phyloP scores from a whole-genome alignment of 2,888 invertebrate genomes.

The Panzeria rudis region DNA sequence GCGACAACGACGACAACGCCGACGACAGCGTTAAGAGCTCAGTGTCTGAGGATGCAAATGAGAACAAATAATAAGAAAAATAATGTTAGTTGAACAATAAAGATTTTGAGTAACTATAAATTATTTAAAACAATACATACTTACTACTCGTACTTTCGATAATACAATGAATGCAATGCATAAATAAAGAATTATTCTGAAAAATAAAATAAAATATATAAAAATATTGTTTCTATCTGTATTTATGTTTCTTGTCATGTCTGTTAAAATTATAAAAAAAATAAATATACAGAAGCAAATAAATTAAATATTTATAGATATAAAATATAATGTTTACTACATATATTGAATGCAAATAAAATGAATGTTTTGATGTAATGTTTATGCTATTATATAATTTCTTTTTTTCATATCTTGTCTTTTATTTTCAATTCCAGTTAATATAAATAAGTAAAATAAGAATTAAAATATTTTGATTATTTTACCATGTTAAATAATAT shows the following conservation, averaged over 20 bases:
- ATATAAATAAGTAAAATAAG: not conserved
- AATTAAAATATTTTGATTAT: not conserved
- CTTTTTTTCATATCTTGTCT: not conserved
- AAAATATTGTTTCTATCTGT: slow-evolving; percentile 5
- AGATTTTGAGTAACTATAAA: slow-evolving; percentile 40
- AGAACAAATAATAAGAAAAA: slow-evolving; percentile 58
- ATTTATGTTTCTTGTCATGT: slow-evolving; percentile 45
- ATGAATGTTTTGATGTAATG: slow-evolving; percentile 65
- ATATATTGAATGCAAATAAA: slow-evolving; percentile 63
- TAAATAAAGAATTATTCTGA: slow-evolving; percentile 27
- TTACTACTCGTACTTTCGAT: slow-evolving; percentile 2
- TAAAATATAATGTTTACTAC: not conserved
- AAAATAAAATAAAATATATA: slow-evolving; percentile 7
- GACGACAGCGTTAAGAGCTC: slow-evolving; percentile 30
- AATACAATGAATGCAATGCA: slow-evolving; percentile 31
- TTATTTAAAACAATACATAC: slow-evolving; percentile 1
- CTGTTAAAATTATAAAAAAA: slow-evolving; percentile 12
- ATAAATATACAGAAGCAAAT: not conserved
- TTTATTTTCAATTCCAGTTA: slow-evolving; percentile 1
- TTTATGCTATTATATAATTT: slow-evolving; percentile 11
- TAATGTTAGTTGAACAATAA: slow-evolving; percentile 68
- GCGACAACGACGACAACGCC: not conserved
- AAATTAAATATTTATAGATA: slow-evolving; percentile 12
- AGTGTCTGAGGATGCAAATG: slow-evolving; percentile 67
- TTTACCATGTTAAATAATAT: not conserved